phyloP scores from a whole-genome alignment of 2,888 invertebrate genomes.

The Oscheius sp. region DNA sequence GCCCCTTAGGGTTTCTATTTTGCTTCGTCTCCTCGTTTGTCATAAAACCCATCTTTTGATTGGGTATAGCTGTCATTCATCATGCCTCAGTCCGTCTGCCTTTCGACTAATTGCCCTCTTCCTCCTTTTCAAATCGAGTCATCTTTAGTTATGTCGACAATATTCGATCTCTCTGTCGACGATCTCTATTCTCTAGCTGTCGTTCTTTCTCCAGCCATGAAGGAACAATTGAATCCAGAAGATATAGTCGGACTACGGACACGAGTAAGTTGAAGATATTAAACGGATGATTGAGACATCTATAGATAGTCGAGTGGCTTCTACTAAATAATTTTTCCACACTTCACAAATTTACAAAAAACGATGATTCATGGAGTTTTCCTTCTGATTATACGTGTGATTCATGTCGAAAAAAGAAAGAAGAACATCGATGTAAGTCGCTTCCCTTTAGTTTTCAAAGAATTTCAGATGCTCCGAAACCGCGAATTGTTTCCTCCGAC shows the following conservation, averaged over 20 bases:
- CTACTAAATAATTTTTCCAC: constrained; percentile 14
- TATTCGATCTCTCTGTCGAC: constrained; percentile 1
- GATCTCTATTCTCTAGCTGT: constrained; percentile 18
- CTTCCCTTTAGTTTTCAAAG: background rate
- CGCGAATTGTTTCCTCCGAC: background rate
- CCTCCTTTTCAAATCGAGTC: background rate
- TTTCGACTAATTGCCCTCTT: background rate
- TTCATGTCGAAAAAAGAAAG: constrained; percentile 15
- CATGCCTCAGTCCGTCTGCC: background rate
- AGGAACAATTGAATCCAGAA: constrained; percentile 17
- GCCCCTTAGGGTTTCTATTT: background rate
- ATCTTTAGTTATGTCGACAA: background rate
- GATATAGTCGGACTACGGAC: background rate
- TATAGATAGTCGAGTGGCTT: constrained; percentile 18
- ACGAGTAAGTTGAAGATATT: constrained; percentile 6
- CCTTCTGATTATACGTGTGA: constrained; percentile 12
- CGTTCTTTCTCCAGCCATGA: background rate
- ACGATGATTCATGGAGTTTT: constrained; percentile 9
- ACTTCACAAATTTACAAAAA: constrained; percentile 19
- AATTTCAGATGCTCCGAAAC: constrained; percentile 12
- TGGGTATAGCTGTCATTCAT: background rate
- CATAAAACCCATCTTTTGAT: background rate
- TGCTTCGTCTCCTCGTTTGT: background rate
- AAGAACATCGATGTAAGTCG: constrained; percentile 20
- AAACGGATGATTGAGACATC: too few species aligned